Evolutionary conservation across 2,113 vertebrate species (phyloP).

Genomic region (Electrona antarctica): DNA sequence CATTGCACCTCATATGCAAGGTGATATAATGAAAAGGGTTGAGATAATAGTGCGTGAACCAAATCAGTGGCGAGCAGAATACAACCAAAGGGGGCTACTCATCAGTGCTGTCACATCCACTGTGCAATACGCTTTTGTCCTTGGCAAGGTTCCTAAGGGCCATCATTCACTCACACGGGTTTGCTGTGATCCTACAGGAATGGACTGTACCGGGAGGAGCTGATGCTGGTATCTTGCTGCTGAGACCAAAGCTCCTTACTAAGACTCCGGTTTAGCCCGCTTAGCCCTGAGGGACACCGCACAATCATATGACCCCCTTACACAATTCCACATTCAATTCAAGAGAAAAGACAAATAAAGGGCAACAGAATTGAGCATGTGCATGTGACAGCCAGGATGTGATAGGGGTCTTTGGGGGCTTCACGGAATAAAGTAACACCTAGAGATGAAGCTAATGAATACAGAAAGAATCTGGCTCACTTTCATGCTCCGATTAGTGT

Average conservation of each 20-base stretch:
- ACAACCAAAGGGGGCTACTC: slow-evolving; percentile 17
- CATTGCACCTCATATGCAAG: slow-evolving; percentile 16
- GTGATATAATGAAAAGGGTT: slow-evolving; percentile 33
- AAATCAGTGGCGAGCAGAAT: not conserved
- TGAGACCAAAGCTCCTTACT: slow-evolving; percentile 1
- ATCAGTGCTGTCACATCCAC: slow-evolving; percentile 5
- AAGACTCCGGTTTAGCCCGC: slow-evolving; percentile 28
- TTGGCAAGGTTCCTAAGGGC: slow-evolving; percentile 52
- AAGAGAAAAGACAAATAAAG: slow-evolving; percentile 26
- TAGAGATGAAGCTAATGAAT: slow-evolving; percentile 55
- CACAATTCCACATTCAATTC: slow-evolving; percentile 42
- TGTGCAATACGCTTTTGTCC: slow-evolving; percentile 34
- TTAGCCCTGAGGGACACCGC: slow-evolving; percentile 54
- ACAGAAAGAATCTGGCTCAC: slow-evolving; percentile 44
- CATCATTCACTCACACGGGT: slow-evolving; percentile 33
- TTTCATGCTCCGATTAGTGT: slow-evolving; percentile 65
- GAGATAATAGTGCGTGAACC: not conserved
- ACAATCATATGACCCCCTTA: slow-evolving; percentile 64
- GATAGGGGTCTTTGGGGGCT: slow-evolving; percentile 22
- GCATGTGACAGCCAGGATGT: slow-evolving; percentile 36
- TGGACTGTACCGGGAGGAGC: slow-evolving; percentile 19
- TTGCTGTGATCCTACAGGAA: slow-evolving; percentile 42
- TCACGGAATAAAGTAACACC: slow-evolving; percentile 52
- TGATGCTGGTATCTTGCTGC: slow-evolving; percentile 36
- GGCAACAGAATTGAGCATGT: slow-evolving; percentile 38